These are phyloP conservation scores for Oncorhynchus mykiss DNA, from an alignment of 2,113 vertebrate species.

Conservation along the genomic window DNA sequence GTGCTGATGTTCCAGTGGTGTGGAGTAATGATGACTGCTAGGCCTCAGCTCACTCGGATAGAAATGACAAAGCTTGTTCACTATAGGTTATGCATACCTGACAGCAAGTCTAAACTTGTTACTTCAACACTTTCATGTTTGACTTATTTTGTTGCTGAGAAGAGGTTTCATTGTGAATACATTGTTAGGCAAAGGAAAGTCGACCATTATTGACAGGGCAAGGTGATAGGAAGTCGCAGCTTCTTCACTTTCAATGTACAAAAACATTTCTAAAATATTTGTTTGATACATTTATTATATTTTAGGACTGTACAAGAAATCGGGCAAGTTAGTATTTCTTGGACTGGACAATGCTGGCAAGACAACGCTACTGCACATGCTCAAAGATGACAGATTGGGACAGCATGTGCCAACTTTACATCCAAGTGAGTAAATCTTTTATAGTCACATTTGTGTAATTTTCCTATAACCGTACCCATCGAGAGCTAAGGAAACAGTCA, in stretches of 20 bases:
- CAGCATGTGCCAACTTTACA: slow-evolving; percentile 96
- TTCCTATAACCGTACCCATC: no score
- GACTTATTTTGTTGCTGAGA: background rate
- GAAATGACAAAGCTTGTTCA: background rate
- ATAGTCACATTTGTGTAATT: no score
- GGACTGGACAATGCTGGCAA: slow-evolving; percentile 99
- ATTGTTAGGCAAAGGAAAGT: background rate
- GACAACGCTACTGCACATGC: slow-evolving; percentile 97
- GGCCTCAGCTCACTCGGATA: background rate
- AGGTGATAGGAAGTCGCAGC: background rate
- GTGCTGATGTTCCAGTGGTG: background rate
- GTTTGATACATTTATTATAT: slow-evolving; percentile 9
- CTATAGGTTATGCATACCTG: no score
- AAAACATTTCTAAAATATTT: no score
- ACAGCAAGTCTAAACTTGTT: no score
- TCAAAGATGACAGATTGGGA: slow-evolving; percentile 97
- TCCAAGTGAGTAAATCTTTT: slow-evolving; percentile 84
- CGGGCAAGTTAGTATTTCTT: slow-evolving; percentile 97
- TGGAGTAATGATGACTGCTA: slow-evolving; percentile 27
- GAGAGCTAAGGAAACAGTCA: no score
- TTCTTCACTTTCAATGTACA: background rate
- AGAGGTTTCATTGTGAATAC: background rate
- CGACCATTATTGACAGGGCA: background rate
- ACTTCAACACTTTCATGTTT: no score
- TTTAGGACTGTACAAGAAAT: slow-evolving; percentile 97